Evolutionary conservation across 2,113 vertebrate genomes (phyloP).

Genomic region (Neotragus moschatus): DNA sequence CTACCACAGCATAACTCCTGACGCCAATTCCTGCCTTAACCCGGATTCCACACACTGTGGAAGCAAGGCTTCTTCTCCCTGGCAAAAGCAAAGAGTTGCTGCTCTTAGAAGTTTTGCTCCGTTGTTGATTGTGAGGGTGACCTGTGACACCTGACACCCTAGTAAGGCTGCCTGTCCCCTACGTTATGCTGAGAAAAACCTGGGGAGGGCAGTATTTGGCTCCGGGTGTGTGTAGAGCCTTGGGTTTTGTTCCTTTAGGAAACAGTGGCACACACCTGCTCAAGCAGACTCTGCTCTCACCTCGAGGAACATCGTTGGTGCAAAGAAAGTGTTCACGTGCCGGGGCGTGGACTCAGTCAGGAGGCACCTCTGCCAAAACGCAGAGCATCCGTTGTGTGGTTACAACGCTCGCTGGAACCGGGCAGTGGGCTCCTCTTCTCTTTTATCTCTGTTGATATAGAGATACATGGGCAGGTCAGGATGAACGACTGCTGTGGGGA

Average conservation of each 20-base stretch:
- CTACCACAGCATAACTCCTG: not conserved
- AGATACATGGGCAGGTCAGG: not conserved
- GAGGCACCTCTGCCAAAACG: not conserved
- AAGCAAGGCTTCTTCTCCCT: not conserved
- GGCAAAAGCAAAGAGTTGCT: not conserved
- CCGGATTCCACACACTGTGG: not conserved
- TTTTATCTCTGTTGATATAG: not conserved
- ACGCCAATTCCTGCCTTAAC: not conserved
- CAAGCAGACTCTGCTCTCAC: not conserved
- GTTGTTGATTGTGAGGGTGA: not conserved
- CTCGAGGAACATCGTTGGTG: not conserved
- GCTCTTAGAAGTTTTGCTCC: not conserved
- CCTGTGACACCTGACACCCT: not conserved
- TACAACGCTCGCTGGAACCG: not conserved
- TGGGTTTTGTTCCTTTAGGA: not conserved
- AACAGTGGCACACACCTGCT: not conserved
- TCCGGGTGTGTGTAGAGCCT: not conserved
- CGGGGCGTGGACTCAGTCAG: not conserved
- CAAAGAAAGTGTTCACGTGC: not conserved
- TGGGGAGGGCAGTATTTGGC: not conserved
- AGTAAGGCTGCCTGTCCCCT: not conserved
- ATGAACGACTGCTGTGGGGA: not conserved
- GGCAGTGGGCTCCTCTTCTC: not conserved
- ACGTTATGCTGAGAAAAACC: not conserved
- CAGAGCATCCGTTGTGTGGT: not conserved